phyloP scores from a whole-genome alignment of 2,888 invertebrate species.

The Suillia variegata region DNA sequence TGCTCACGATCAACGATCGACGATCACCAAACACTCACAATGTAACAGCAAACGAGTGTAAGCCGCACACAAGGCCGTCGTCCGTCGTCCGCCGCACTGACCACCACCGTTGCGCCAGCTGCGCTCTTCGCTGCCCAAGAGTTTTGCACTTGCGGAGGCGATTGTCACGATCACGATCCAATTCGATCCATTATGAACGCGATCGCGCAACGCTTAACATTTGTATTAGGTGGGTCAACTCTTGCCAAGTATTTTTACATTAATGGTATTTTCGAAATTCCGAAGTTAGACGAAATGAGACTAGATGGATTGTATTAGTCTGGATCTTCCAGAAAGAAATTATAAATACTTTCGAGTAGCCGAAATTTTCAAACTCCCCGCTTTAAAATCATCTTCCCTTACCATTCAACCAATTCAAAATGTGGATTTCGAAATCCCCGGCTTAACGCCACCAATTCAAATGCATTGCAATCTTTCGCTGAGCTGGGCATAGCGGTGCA shows the following conservation, averaged over 20 bases:
- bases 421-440: too few relatives aligned
- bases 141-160: constrained; percentile 52
- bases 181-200: constrained; percentile 20
- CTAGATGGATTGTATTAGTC: too few relatives aligned
- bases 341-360: too few relatives aligned
- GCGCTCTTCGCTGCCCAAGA: constrained; percentile 34
- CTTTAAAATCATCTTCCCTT: too few relatives aligned
- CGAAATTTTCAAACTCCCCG: too few relatives aligned
- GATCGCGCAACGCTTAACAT: constrained; percentile 34
- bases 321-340: too few relatives aligned
- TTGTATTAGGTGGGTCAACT: too few relatives aligned
- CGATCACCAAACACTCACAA: constrained; percentile 7
- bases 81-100: background rate
- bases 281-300: too few relatives aligned
- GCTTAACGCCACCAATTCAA: background rate
- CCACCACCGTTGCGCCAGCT: constrained; percentile 12
- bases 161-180: constrained; percentile 35
- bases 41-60: background rate
- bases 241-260: too few relatives aligned
- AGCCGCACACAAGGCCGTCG: too few relatives aligned
- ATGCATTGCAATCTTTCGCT: background rate
- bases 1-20: constrained; percentile 13
- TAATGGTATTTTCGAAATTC: too few relatives aligned
- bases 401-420: too few relatives aligned
- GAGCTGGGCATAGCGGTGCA: background rate